Percentiles rank a stretch among this genome's conserved stretches.
phyloP scores from a whole-genome alignment of 2,113 vertebrate genomes.

The Callopanchax toddi region DNA sequence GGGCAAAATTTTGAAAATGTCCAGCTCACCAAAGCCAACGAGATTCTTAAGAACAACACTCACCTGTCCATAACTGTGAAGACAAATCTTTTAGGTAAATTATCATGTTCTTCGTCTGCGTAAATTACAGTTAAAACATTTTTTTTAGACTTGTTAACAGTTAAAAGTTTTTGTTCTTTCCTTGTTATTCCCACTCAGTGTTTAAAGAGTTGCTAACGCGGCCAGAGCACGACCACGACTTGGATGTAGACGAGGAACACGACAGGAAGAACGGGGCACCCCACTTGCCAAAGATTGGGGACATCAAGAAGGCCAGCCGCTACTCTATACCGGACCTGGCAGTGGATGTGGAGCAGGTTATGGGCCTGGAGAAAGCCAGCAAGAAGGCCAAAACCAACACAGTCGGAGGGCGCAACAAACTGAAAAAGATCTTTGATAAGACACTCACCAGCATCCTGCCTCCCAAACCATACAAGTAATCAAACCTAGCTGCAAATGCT shows the following conservation, averaged over 20 bases:
- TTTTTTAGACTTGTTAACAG: background rate
- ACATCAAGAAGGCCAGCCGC: constrained; percentile 96
- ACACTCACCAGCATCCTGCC: constrained; percentile 98
- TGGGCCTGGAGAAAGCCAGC: constrained; percentile 94
- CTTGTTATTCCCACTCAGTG: constrained; percentile 74
- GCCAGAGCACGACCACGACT: constrained; percentile 85
- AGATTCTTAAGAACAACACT: constrained; percentile 99
- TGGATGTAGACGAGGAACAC: constrained; percentile 85
- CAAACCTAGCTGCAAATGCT: background rate
- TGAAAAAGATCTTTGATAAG: constrained; percentile 99
- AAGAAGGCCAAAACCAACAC: constrained; percentile 96
- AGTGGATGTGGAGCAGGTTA: constrained; percentile 96
- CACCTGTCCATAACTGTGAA: constrained; percentile 99
- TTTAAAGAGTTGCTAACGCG: constrained; percentile 96
- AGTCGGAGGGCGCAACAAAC: constrained; percentile 94
- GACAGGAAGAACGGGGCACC: constrained; percentile 95
- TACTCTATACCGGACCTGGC: constrained; percentile 98
- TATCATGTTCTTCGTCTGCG: background rate
- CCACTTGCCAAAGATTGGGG: constrained; percentile 96
- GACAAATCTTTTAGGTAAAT: constrained; percentile 96
- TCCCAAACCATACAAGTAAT: constrained; percentile 98
- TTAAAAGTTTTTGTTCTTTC: background rate
- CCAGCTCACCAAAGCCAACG: constrained; percentile 95
- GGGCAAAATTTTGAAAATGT: constrained; percentile 99
- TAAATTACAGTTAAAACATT: too few species aligned